Evolutionary conservation across 2,113 vertebrate species (phyloP), one percentile per base, ranked within the genome.

Genomic region (Cheirogaleus medius): DNA sequence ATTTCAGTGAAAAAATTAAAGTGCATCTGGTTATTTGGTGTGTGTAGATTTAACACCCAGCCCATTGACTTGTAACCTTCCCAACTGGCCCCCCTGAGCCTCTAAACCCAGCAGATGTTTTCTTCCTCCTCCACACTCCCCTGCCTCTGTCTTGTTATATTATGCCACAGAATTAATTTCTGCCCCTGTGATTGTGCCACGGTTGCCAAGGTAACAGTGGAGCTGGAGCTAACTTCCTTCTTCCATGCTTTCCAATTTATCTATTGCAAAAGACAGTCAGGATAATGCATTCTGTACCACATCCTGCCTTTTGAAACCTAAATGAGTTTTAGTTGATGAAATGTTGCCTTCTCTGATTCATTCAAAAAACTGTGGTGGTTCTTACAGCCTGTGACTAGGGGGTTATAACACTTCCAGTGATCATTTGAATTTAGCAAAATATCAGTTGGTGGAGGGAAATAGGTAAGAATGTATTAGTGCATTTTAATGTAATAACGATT

Each of bases 391-490:
- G n/a, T 85, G 56, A 68, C 4, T 4, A 69, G 54, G 63, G 42
- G 29, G 17, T 66, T 10, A 85, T 58, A 58, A 34, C 42, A 74
- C 69, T 95, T 91, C 77, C 34, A n/a, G 29, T 25, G 63, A 96
- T 82, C 25, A 4, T 87, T 60, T 85, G 87, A 85, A 69, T 90
- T 95, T 85, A 93, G 94, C 86, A 82, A 96, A 88, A 37, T 78
- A 32, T 84, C 76, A 58, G 2, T 83, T 83, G 96, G 96, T 96
- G 87, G 71, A 94, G 95, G 95, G 96, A 95, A 90, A 49, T 96
- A 97, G 95, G 49, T 73, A 64, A 88, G 96, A 98, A 95, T 96
- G 86, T 92, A 68, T 81, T 94, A 64, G 54, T 56, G 39, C 63
- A 84, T 95, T 87, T 86, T 97, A 86, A 71, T 91, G 68, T 93